Percentiles rank a stretch among this genome's conserved stretches.
Conservation (phyloP, 2,888 invertebrate genomes). For the Tetanocera ferruginea region DNA sequence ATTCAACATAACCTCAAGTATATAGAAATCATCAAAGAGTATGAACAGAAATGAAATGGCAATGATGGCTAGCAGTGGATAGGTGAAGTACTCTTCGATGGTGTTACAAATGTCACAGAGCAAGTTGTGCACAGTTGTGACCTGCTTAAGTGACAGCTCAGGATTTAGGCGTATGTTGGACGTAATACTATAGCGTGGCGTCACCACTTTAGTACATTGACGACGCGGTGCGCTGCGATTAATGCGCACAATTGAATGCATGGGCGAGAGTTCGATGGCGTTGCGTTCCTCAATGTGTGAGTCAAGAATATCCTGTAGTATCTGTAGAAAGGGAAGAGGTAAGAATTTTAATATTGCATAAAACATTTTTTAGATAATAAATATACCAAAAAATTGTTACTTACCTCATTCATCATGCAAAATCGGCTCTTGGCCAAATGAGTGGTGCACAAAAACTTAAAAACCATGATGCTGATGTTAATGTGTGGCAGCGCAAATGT, state of each 20-base stretch:
- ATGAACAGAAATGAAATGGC: conserved; percentile 67
- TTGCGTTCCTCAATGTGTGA: conserved; percentile 58
- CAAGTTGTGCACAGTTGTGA: conserved; percentile 64
- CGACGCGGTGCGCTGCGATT: conserved; percentile 51
- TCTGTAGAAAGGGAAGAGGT: conserved; percentile 45
- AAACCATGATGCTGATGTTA: conserved; percentile 66
- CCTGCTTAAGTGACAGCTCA: conserved; percentile 61
- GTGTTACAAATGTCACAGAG: conserved; percentile 65
- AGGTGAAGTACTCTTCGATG: conserved; percentile 66
- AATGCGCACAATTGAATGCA: conserved; percentile 57
- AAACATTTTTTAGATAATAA: no score
- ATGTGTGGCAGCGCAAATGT: conserved; percentile 66
- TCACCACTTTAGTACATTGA: conserved; percentile 39
- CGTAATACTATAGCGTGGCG: conserved; percentile 58
- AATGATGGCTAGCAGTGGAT: conserved; percentile 64
- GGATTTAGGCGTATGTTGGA: conserved; percentile 63
- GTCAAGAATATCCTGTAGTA: conserved; percentile 63
- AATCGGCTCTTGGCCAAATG: conserved; percentile 63
- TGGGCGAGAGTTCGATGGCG: conserved; percentile 60
- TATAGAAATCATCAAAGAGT: conserved; percentile 66
- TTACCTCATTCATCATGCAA: conserved; percentile 64
- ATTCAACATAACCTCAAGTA: conserved; percentile 63
- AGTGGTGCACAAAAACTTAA: conserved; percentile 63
- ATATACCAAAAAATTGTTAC: conserved; percentile 10
- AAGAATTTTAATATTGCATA: background rate